Conservation (phyloP, 2,113 vertebrate species). For the Limnothrissa miodon region DNA sequence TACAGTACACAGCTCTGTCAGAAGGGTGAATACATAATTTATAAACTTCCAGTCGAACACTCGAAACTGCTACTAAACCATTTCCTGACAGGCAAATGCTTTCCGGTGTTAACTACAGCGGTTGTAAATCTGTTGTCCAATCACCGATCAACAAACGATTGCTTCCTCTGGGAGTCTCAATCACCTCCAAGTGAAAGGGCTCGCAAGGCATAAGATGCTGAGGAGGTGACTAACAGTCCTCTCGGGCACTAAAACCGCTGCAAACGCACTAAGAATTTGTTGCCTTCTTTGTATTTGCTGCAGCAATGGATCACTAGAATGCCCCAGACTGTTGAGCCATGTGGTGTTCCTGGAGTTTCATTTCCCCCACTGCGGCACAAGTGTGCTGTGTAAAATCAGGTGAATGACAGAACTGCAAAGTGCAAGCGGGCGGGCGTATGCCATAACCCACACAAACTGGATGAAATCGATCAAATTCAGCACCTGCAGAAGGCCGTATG, state of each 20-base stretch:
- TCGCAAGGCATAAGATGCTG: background rate
- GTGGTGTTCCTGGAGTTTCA: background rate
- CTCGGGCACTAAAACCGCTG: background rate
- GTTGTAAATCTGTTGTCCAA: background rate
- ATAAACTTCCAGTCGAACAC: background rate
- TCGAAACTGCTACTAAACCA: background rate
- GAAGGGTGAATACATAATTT: background rate
- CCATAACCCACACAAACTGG: background rate
- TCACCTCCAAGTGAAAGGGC: background rate
- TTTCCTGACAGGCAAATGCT: slow-evolving; percentile 1
- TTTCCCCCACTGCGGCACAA: background rate
- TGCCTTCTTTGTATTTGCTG: background rate
- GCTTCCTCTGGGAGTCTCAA: background rate
- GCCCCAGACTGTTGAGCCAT: background rate
- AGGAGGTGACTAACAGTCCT: background rate
- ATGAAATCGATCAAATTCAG: background rate
- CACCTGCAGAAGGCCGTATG: slow-evolving; percentile 2
- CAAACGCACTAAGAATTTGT: background rate
- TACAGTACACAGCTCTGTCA: background rate
- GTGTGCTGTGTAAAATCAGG: background rate
- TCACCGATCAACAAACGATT: background rate
- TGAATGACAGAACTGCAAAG: background rate
- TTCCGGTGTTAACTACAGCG: background rate
- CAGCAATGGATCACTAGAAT: slow-evolving; percentile 6
- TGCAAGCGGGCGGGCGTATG: background rate